Base-by-base conservation (phyloP, 2,113 vertebrate species). In the Saccopteryx bilineata region DNA sequence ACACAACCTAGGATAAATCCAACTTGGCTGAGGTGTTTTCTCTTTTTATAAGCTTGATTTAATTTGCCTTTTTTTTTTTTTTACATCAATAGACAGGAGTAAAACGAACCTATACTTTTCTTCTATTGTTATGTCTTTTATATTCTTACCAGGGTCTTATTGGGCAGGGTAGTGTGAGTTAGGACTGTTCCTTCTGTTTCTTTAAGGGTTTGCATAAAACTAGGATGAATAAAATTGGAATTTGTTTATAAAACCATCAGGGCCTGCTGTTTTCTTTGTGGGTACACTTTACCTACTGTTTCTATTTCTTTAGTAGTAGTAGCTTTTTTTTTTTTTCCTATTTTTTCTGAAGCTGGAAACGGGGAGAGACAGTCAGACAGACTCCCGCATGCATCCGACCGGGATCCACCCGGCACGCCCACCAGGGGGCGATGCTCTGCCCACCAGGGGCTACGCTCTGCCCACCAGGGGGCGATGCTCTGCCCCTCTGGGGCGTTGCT, bases 181-280 rank as follows among this genome's bases (percentile, higher is more conserved):
- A 50, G 72, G 52, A 50, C 52, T 76, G 12, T 72, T 61, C 66
- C 33, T 84, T 84, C n/a, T 76, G 28, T 61, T 83, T 58, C 71
- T 75, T 85, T 68, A 85, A 48, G 71, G 56, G 24, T 85, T 48
- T 92, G n/a, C 60, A 60, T 92, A 58, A 84, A 85, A 74, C 60
- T 76, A 39, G 54, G 76, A 71, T 81, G 24, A 92, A 68, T 76
- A 68, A 76, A 85, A 56, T 66, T 66, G 26, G 60, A 86, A 48
- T 75, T 46, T 84, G n/a, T 26, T 92, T 78, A 56, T 65, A 76
- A 66, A 92, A 68, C 24, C 50, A 92, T 66, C 72, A 71, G 33
- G 33, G 48, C 75, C 56, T 87, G 31, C 33, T 80, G 6, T 81
- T 91, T 72, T 91, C 75, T 60, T 82, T 68, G 52, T 75, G 83